Percentiles rank a stretch among this genome's conserved stretches.
These are phyloP conservation scores for Malacosoma neustria DNA, from an alignment of 2,888 invertebrate genomes.

Conservation along the genomic window DNA sequence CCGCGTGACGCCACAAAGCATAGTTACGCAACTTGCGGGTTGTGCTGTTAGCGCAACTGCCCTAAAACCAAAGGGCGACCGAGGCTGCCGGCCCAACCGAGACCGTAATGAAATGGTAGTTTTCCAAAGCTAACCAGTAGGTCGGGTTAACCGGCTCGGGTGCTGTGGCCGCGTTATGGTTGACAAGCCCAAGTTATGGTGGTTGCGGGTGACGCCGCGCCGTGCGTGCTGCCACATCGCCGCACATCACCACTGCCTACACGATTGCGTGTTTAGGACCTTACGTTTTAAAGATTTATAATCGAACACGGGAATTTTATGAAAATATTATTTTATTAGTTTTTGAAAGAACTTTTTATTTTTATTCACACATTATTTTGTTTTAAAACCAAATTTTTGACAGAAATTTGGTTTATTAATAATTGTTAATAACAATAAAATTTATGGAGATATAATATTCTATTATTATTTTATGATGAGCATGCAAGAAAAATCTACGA, in stretches of 20 bases:
- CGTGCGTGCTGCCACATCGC: constrained; percentile 26
- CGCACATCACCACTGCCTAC: constrained; percentile 34
- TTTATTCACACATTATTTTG: too few species aligned
- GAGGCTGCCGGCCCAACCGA: constrained; percentile 23
- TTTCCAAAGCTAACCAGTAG: constrained; percentile 56
- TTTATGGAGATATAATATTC: too few species aligned
- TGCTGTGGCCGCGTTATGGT: constrained; percentile 65
- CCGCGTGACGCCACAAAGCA: constrained; percentile 47
- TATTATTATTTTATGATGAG: too few species aligned
- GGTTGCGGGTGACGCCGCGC: constrained; percentile 53
- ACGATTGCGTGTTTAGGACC: constrained; percentile 33
- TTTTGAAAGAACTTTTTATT: too few species aligned
- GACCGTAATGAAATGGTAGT: constrained; percentile 70
- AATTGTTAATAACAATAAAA: too few species aligned
- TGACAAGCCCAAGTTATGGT: constrained; percentile 66
- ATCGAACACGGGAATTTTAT: background rate
- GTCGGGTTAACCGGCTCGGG: constrained; percentile 40
- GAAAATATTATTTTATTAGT: too few species aligned
- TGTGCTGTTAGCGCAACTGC: constrained; percentile 55
- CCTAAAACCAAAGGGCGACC: constrained; percentile 57
- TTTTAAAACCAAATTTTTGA: too few species aligned
- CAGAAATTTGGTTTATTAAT: too few species aligned
- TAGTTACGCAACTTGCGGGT: constrained; percentile 63
- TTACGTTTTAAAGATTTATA: constrained; percentile 5
- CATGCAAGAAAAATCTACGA: too few species aligned